A percentile compares a stretch with the other conserved stretches of the same genome.
Evolutionary conservation across 1,140 invertebrate genomes (phyloP).

Genomic region (Belonocnema kinseyi): DNA sequence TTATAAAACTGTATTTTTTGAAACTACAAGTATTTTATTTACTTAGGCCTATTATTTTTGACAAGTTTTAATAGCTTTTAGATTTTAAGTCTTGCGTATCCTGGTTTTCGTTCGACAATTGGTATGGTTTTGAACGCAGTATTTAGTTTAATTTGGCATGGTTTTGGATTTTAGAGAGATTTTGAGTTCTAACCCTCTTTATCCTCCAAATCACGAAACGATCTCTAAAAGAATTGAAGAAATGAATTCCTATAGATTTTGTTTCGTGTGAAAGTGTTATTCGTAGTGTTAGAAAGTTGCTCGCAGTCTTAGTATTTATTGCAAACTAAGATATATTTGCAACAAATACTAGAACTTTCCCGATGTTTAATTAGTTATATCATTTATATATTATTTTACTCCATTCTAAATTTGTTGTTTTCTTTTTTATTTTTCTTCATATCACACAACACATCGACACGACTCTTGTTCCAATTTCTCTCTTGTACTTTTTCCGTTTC

Average conservation of each 20-base stretch:
- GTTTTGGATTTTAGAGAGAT: constrained; percentile 52
- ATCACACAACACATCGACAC: constrained; percentile 45
- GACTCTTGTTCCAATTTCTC: constrained; percentile 32
- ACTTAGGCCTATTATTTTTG: constrained; percentile 1
- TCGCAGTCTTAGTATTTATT: background rate
- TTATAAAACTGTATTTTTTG: background rate
- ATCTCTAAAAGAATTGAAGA: background rate
- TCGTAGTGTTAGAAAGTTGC: background rate
- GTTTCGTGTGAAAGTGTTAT: background rate
- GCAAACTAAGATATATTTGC: background rate
- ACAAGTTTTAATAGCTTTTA: constrained; percentile 8
- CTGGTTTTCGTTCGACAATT: constrained; percentile 50
- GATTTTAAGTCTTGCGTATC: constrained; percentile 39
- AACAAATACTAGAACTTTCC: background rate
- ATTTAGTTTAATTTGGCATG: constrained; percentile 49
- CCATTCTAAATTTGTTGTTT: constrained; percentile 55
- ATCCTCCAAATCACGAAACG: background rate
- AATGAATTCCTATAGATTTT: background rate
- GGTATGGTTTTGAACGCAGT: constrained; percentile 43
- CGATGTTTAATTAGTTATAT: constrained; percentile 33
- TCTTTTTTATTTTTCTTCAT: constrained; percentile 55
- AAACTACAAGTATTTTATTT: background rate
- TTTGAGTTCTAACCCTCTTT: constrained; percentile 29
- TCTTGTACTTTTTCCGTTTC: constrained; percentile 23
- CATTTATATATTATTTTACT: constrained; percentile 49